A percentile compares a stretch with the other conserved stretches of the same genome.
These are phyloP conservation scores for Palythoa heliodiscus DNA, from an alignment of 92 coral and sea anemone genomes.

Conservation along the genomic window DNA sequence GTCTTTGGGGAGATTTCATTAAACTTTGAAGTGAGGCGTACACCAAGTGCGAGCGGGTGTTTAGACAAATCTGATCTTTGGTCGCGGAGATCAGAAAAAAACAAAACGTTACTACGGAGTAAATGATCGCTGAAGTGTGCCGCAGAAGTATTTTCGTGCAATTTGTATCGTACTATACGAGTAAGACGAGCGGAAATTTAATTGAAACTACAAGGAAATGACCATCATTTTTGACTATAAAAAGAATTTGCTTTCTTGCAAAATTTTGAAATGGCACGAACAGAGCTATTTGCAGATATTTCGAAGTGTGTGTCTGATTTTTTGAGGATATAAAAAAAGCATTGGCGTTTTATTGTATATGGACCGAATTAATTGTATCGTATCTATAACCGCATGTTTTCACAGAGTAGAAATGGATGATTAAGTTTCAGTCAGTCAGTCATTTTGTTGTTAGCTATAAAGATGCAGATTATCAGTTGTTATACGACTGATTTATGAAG, in stretches of 20 bases:
- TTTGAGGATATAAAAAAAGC: slow-evolving; percentile 24
- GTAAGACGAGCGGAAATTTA: slow-evolving; percentile 23
- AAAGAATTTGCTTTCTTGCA: slow-evolving; percentile 14
- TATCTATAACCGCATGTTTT: slow-evolving; percentile 52
- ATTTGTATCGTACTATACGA: not conserved
- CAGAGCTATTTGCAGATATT: slow-evolving; percentile 37
- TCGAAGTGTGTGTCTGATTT: slow-evolving; percentile 27
- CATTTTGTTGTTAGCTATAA: not conserved
- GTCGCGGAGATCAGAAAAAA: slow-evolving; percentile 21
- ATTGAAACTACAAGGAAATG: slow-evolving; percentile 36
- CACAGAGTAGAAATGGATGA: slow-evolving; percentile 22
- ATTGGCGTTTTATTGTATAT: slow-evolving; percentile 6
- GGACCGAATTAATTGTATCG: slow-evolving; percentile 1
- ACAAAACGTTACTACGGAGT: slow-evolving; percentile 7
- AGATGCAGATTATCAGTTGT: not conserved
- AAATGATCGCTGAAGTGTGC: slow-evolving; percentile 35
- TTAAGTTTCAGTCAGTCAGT: not conserved
- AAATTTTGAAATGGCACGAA: slow-evolving; percentile 30
- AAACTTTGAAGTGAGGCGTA: slow-evolving; percentile 41
- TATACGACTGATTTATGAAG: slow-evolving; percentile 9
- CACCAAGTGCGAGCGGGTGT: slow-evolving; percentile 26
- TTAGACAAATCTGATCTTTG: slow-evolving; percentile 39
- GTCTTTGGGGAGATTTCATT: slow-evolving; percentile 21
- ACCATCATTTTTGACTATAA: slow-evolving; percentile 13
- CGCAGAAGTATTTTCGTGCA: slow-evolving; percentile 9